phyloP scores from a whole-genome alignment of 1,140 invertebrate species.

The Heliconius melpomene region DNA sequence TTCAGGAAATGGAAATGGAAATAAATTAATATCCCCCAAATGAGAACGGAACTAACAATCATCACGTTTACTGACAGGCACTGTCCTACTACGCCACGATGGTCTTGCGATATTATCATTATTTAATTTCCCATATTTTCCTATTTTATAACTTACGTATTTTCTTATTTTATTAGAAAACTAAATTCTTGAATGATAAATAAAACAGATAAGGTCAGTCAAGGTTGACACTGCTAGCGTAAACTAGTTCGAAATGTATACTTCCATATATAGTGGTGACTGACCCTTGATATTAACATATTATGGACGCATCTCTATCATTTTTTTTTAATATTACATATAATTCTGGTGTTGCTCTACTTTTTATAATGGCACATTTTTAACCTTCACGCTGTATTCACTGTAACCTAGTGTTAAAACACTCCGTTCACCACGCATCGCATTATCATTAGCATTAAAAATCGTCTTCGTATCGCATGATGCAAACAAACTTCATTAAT shows the following conservation, averaged over 20 bases:
- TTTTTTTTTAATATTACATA: not conserved
- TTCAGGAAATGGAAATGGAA: too few species aligned
- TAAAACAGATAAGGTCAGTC: constrained; percentile 11
- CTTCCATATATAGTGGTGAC: not conserved
- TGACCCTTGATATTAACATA: constrained; percentile 3
- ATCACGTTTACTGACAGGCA: too few species aligned
- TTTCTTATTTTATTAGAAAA: not conserved
- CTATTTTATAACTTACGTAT: not conserved
- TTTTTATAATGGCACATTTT: too few species aligned
- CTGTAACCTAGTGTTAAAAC: too few species aligned
- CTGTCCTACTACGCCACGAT: too few species aligned
- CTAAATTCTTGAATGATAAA: not conserved
- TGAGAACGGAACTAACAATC: too few species aligned
- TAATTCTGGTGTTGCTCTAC: too few species aligned
- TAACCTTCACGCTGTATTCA: too few species aligned
- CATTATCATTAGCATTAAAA: not conserved
- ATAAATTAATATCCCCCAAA: too few species aligned
- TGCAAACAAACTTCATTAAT: constrained; percentile 12
- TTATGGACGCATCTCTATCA: not conserved
- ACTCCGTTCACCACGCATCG: too few species aligned
- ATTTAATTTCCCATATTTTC: not conserved
- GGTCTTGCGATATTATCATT: not conserved
- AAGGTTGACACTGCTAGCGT: not conserved
- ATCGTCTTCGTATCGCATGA: not conserved
- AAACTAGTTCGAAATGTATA: not conserved